Evolutionary conservation across 2,797 vertebrate species (phyloP).

Genomic region (Lacerta agilis): DNA sequence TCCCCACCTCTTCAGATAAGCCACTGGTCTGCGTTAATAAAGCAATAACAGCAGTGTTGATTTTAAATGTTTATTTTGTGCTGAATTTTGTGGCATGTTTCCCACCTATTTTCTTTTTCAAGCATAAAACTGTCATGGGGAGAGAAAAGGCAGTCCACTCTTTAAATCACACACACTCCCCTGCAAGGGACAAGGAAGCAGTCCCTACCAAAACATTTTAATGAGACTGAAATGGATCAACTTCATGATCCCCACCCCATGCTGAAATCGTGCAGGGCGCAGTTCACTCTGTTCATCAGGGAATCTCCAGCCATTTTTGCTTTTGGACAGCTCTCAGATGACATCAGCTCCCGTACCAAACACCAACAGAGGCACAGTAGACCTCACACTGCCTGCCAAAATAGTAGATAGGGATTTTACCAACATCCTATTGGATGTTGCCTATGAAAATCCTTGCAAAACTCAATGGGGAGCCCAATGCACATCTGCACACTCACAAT

Average conservation of each 20-base stretch:
- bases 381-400: neutral
- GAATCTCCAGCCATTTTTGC: neutral
- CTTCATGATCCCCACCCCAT: neutral
- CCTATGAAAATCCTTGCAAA: neutral
- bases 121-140: neutral
- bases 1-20: slow-evolving; percentile 53
- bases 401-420: neutral
- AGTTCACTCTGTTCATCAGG: neutral
- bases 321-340: neutral
- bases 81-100: slow-evolving; percentile 33
- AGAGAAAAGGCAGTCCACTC: neutral
- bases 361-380: neutral
- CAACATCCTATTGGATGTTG: neutral
- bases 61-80: slow-evolving; percentile 48
- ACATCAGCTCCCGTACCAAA: neutral
- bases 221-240: slow-evolving; percentile 6
- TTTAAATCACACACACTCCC: neutral
- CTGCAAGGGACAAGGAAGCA: slow-evolving; percentile 10
- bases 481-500: neutral
- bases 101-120: fast-evolving
- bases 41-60: slow-evolving; percentile 74
- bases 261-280: neutral
- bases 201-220: neutral
- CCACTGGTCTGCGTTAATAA: slow-evolving; percentile 64
- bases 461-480: neutral